Evolutionary conservation across 2,797 vertebrate genomes (phyloP).

Genomic region (Gouania willdenowi): DNA sequence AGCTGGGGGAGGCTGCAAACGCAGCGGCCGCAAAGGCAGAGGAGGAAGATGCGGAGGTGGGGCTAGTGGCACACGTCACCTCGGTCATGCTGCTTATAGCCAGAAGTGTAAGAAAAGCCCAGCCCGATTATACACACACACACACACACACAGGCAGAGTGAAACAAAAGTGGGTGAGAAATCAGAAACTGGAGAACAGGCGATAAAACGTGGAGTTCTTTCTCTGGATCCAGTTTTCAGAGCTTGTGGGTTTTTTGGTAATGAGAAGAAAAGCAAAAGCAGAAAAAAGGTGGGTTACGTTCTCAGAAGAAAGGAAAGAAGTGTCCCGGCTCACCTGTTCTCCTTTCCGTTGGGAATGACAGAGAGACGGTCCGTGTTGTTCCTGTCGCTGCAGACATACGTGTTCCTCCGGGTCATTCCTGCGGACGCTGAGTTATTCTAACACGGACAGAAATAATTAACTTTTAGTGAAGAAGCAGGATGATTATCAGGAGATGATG

Average conservation of each 20-base stretch:
- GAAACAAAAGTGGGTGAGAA: constrained; percentile 53
- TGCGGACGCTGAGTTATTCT: constrained; percentile 88
- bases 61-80: constrained; percentile 81
- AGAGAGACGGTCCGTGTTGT: constrained; percentile 89
- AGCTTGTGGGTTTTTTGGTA: too few species aligned
- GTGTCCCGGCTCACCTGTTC: constrained; percentile 84
- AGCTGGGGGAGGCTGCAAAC: constrained; percentile 81
- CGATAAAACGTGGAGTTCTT: constrained; percentile 10
- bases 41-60: constrained; percentile 76
- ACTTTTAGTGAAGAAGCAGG: too few species aligned
- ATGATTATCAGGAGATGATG: too few species aligned
- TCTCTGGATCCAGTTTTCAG: neutral
- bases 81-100: constrained; percentile 84
- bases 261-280: too few species aligned
- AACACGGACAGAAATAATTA: constrained; percentile 22
- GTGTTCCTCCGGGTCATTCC: constrained; percentile 97
- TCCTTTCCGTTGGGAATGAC: constrained; percentile 98
- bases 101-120: constrained; percentile 1
- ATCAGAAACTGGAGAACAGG: constrained; percentile 24
- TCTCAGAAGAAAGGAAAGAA: too few species aligned
- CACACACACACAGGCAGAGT: constrained; percentile 77
- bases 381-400: constrained; percentile 94
- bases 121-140: constrained; percentile 75
- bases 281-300: too few species aligned
- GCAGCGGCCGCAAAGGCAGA: constrained; percentile 67